Conservation (phyloP, 2,888 invertebrate species). For the Xylota sylvarum region DNA sequence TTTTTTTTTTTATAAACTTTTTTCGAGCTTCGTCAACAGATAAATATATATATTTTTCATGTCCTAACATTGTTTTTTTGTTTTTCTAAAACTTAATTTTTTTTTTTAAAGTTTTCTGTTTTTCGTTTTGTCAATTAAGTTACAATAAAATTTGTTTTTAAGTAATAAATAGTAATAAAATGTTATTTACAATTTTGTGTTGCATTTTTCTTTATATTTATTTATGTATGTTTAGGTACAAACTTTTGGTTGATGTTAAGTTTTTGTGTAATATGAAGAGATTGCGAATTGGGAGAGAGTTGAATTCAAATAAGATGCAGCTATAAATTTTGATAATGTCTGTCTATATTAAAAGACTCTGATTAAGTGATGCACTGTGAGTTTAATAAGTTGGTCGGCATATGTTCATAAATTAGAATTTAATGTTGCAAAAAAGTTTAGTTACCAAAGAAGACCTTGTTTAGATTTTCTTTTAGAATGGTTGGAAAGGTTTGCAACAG, state of each 20-base stretch:
- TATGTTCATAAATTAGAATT: not conserved
- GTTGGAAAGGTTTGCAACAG: not conserved
- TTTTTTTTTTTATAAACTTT: slow-evolving; percentile 22
- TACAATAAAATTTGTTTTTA: slow-evolving; percentile 44
- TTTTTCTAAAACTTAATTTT: slow-evolving; percentile 32
- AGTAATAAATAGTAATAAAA: slow-evolving; percentile 66
- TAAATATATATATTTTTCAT: slow-evolving; percentile 40
- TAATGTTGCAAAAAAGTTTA: not conserved
- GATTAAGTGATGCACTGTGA: not conserved
- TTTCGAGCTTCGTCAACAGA: slow-evolving; percentile 37
- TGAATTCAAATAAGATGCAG: slow-evolving; percentile 4
- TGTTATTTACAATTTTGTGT: slow-evolving; percentile 67
- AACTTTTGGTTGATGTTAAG: slow-evolving; percentile 16
- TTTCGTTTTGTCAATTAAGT: slow-evolving; percentile 33
- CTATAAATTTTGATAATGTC: not conserved
- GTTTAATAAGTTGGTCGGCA: not conserved
- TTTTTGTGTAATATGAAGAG: slow-evolving; percentile 21
- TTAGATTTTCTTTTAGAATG: not conserved
- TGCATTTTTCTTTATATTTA: slow-evolving; percentile 20
- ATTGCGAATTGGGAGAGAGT: slow-evolving; percentile 3
- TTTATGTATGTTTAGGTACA: slow-evolving; percentile 31
- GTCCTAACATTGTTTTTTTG: not conserved
- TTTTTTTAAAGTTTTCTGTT: slow-evolving; percentile 38
- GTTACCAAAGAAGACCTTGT: not conserved
- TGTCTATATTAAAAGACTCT: not conserved